Percentiles rank a stretch among this genome's conserved stretches.
Conservation (phyloP, 2,797 vertebrate genomes). For the Tauraco hartlaubi region DNA sequence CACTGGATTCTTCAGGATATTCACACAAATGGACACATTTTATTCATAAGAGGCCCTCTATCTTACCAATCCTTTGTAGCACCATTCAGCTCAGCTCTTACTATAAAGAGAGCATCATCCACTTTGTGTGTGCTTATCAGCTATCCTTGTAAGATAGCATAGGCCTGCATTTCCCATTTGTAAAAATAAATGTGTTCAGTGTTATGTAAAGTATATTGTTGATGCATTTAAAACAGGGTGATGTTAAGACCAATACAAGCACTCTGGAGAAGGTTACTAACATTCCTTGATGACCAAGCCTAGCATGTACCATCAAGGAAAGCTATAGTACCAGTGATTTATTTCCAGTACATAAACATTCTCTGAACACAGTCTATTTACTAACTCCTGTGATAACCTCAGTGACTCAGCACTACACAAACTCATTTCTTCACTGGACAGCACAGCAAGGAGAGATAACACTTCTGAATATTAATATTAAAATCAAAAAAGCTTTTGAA, state of each 20-base stretch:
- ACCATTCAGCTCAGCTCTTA: background rate
- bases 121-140: background rate
- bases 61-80: background rate
- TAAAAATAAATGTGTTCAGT: too few species aligned
- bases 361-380: background rate
- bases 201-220: background rate
- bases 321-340: background rate
- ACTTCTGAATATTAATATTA: background rate
- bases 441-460: background rate
- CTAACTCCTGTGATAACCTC: background rate
- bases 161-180: background rate
- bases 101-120: background rate
- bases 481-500: background rate
- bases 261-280: background rate
- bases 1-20: background rate
- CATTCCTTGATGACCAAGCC: background rate
- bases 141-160: background rate
- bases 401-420: constrained; percentile 21
- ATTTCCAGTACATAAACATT: background rate
- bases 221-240: background rate
- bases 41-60: background rate
- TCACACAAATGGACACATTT: background rate
- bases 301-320: background rate
- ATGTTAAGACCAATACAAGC: background rate
- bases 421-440: background rate